Evolutionary conservation across 2,797 vertebrate species (phyloP).

Genomic region (Synaphobranchus kaupii): DNA sequence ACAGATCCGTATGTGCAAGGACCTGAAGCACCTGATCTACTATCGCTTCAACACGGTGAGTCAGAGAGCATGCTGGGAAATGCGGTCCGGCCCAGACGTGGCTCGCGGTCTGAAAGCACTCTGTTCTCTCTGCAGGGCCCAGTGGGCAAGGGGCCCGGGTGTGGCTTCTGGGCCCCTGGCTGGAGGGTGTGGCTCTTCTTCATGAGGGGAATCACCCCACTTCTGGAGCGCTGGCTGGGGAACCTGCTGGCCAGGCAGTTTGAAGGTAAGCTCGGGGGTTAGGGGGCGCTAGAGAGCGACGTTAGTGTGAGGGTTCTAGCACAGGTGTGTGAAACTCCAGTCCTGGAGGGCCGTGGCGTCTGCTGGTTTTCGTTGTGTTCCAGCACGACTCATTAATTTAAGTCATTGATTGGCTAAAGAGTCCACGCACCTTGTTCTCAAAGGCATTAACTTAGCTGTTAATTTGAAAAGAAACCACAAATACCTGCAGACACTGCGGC

Average conservation of each 20-base stretch:
- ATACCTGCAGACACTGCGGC: too few species aligned
- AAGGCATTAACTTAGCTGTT: too few species aligned
- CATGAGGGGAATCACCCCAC: constrained; percentile 97
- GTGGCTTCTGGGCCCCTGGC: constrained; percentile 97
- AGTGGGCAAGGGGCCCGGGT: constrained; percentile 97
- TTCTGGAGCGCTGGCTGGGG: constrained; percentile 96
- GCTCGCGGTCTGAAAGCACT: background rate
- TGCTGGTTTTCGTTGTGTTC: too few species aligned
- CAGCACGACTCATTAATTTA: too few species aligned
- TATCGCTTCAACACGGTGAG: constrained; percentile 98
- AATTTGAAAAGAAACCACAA: too few species aligned
- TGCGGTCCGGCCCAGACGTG: background rate
- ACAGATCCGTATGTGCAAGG: constrained; percentile 99
- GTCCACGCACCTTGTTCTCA: too few species aligned
- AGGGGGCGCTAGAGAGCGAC: background rate
- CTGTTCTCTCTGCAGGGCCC: constrained; percentile 78
- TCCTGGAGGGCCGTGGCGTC: too few species aligned
- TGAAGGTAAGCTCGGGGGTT: constrained; percentile 81
- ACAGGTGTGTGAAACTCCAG: too few species aligned
- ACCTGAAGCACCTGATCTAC: constrained; percentile 98
- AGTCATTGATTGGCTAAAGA: too few species aligned
- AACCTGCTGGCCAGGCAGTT: constrained; percentile 98
- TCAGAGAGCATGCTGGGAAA: constrained; percentile 18
- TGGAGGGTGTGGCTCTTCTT: constrained; percentile 99
- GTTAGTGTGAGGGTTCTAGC: too few species aligned